phyloP scores from a whole-genome alignment of 2,113 vertebrate genomes.

The Melospiza georgiana region DNA sequence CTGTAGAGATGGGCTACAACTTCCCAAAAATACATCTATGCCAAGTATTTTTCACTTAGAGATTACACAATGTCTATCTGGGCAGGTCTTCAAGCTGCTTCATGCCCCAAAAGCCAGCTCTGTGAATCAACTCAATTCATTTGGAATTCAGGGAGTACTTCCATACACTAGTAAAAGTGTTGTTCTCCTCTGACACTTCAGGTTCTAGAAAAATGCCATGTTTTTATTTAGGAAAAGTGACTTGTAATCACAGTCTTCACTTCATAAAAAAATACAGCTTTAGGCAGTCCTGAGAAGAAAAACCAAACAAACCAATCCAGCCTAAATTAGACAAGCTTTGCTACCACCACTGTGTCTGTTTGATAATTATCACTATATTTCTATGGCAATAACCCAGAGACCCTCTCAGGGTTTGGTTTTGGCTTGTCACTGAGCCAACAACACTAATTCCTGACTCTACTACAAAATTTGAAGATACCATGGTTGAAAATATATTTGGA shows the following conservation, averaged over 20 bases:
- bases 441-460: not conserved
- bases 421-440: not conserved
- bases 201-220: not conserved
- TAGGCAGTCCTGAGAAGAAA: not conserved
- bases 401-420: not conserved
- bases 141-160: rapidly evolving
- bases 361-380: not conserved
- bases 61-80: not conserved
- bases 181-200: not conserved
- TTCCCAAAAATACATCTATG: not conserved
- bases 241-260: not conserved
- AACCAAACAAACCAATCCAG: not conserved
- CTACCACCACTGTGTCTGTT: not conserved
- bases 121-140: not conserved
- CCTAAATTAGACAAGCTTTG: not conserved
- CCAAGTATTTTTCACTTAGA: not conserved
- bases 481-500: not conserved
- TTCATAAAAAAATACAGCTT: not conserved
- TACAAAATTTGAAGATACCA: not conserved
- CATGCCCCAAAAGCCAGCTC: not conserved
- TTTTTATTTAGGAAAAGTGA: not conserved
- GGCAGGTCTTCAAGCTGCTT: not conserved
- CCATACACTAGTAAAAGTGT: not conserved
- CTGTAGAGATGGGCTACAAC: not conserved
- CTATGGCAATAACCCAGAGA: not conserved